Percentiles rank a stretch among this genome's conserved stretches.
These are phyloP conservation scores for Drosophila serrata DNA, from an alignment of 1,140 invertebrate genomes.

Conservation along the genomic window DNA sequence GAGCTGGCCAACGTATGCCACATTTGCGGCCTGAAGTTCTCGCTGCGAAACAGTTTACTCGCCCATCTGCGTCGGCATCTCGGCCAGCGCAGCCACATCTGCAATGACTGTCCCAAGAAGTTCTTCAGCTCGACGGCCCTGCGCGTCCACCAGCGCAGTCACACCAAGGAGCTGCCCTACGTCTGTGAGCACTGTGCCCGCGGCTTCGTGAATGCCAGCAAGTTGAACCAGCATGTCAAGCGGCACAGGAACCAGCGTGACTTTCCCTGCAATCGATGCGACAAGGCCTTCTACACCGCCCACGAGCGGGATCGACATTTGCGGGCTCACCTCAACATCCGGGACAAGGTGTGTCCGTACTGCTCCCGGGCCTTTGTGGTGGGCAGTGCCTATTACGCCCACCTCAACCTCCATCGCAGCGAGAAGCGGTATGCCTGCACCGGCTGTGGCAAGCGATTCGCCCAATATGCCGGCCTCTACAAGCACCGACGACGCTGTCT, in stretches of 20 bases:
- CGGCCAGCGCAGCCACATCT: conserved; percentile 52
- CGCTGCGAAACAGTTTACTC: conserved; percentile 60
- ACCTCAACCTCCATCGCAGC: conserved; percentile 87
- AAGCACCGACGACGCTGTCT: conserved; percentile 85
- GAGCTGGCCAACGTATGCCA: conserved; percentile 69
- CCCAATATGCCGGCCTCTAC: conserved; percentile 87
- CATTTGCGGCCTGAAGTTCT: conserved; percentile 77
- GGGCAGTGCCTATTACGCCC: conserved; percentile 87
- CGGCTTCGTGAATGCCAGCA: conserved; percentile 85
- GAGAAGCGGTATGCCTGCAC: conserved; percentile 86
- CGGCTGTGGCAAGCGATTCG: conserved; percentile 86
- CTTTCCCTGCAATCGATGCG: conserved; percentile 89
- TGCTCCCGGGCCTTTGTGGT: conserved; percentile 88
- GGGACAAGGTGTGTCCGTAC: conserved; percentile 85
- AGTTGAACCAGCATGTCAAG: conserved; percentile 86
- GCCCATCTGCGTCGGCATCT: conserved; percentile 70
- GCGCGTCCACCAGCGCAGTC: conserved; percentile 66
- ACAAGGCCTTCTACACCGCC: conserved; percentile 87
- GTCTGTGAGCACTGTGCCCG: conserved; percentile 75
- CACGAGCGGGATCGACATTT: conserved; percentile 70
- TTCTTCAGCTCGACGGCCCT: conserved; percentile 71
- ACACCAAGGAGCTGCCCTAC: conserved; percentile 78
- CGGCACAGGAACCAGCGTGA: conserved; percentile 91
- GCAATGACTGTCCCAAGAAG: conserved; percentile 72
- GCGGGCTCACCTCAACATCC: conserved; percentile 72